Conservation (phyloP, 2,797 vertebrate genomes). For the Meriones psammophilus region DNA sequence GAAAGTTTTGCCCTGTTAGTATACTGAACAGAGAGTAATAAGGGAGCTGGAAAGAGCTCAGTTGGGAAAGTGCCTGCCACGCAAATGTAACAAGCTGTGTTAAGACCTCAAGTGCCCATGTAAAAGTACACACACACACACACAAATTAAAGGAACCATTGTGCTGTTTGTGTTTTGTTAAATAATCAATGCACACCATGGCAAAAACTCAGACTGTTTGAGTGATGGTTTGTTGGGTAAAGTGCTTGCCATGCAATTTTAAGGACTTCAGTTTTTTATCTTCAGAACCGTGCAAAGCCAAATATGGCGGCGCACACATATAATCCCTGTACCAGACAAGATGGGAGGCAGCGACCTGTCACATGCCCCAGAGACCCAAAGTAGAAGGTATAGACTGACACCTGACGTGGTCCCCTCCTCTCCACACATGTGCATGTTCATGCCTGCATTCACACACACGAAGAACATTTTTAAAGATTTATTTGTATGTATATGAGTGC, state of each 20-base stretch:
- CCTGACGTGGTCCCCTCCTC: neutral
- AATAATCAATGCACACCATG: neutral
- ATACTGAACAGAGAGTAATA: neutral
- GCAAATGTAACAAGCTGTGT: neutral
- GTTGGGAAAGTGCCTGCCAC: neutral
- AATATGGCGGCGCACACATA: neutral
- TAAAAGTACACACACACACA: neutral
- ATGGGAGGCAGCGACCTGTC: neutral
- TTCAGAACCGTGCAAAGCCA: neutral
- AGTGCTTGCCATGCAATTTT: neutral
- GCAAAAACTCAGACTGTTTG: neutral
- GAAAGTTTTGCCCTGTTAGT: slow-evolving; percentile 34
- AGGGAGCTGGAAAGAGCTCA: neutral
- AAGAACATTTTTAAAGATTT: neutral
- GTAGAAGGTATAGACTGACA: neutral
- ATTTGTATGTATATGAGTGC: no score
- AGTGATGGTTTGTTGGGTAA: neutral
- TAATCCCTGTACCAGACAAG: no score
- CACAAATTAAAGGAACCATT: neutral
- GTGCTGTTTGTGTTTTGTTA: neutral
- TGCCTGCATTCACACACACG: neutral
- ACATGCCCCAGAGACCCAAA: neutral
- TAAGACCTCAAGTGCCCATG: neutral
- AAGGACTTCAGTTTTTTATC: neutral
- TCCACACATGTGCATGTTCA: no score